Percentiles rank a stretch among this genome's conserved stretches.
These are phyloP conservation scores for Xylophagus ater DNA, from an alignment of 2,888 invertebrate species.

Conservation along the genomic window DNA sequence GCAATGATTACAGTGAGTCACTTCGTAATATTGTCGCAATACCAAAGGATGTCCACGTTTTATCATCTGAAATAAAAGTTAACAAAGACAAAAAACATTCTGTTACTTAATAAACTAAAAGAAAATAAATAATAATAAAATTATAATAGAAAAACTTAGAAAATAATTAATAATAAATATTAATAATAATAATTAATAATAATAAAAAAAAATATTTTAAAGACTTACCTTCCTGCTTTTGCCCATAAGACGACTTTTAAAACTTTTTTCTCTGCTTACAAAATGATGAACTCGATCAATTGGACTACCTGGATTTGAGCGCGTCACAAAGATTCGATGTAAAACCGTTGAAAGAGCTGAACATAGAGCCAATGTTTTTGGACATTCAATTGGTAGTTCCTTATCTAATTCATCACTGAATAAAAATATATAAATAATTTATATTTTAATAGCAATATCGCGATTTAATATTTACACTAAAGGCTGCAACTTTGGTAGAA, in stretches of 20 bases:
- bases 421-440: slow-evolving; percentile 23
- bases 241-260: slow-evolving; percentile 55
- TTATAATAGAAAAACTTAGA: neutral
- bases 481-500: slow-evolving; percentile 60
- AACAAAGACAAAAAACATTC: neutral
- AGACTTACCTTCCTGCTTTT: slow-evolving; percentile 50
- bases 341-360: slow-evolving; percentile 73
- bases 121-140: neutral
- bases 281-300: slow-evolving; percentile 72
- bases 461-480: slow-evolving; percentile 50
- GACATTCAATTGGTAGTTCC: slow-evolving; percentile 46
- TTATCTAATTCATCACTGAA: slow-evolving; percentile 53
- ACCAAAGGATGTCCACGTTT: slow-evolving; percentile 84
- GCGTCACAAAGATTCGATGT: slow-evolving; percentile 61
- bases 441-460: slow-evolving; percentile 4
- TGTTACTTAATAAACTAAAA: neutral
- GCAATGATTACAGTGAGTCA: slow-evolving; percentile 89
- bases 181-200: slow-evolving; percentile 8
- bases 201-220: neutral
- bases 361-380: slow-evolving; percentile 52
- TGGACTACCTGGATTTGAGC: slow-evolving; percentile 45
- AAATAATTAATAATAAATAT: neutral
- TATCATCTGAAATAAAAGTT: slow-evolving; percentile 47
- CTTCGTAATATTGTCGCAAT: slow-evolving; percentile 77
- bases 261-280: slow-evolving; percentile 73